Evolutionary conservation across 2,888 invertebrate genomes (phyloP).

Genomic region (Calameuta pallipes): DNA sequence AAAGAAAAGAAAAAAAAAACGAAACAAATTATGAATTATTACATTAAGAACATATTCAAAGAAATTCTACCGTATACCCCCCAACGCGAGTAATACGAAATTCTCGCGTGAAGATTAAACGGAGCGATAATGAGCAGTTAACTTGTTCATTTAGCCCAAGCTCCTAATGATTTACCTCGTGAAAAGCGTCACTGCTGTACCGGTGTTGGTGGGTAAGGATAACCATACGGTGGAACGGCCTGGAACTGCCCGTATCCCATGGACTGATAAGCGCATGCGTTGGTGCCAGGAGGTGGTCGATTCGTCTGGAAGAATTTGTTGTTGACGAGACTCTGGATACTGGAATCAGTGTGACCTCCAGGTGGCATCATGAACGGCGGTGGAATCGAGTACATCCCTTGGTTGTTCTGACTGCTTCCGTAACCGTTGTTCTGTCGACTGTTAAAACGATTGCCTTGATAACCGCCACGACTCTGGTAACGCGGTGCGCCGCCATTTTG

Average conservation of each 20-base stretch:
- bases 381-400: conserved; percentile 64
- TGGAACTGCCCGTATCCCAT: conserved; percentile 78
- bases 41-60: conserved; percentile 34
- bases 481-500: conserved; percentile 40
- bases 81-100: background rate
- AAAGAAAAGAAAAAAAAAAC: conserved; percentile 12
- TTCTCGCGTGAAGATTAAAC: background rate
- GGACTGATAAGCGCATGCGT: conserved; percentile 72
- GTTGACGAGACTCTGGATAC: conserved; percentile 70
- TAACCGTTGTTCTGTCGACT: conserved; percentile 40
- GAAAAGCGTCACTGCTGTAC: conserved; percentile 77
- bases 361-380: conserved; percentile 68
- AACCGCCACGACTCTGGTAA: conserved; percentile 49
- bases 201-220: conserved; percentile 74
- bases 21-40: conserved; percentile 38
- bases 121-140: background rate
- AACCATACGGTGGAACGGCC: conserved; percentile 75
- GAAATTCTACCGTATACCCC: background rate
- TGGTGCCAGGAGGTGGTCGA: conserved; percentile 68
- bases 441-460: conserved; percentile 55
- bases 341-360: conserved; percentile 63
- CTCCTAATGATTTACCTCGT: conserved; percentile 31
- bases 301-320: conserved; percentile 82
- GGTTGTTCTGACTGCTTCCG: conserved; percentile 46
- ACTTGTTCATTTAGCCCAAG: conserved; percentile 31